Percentiles rank a stretch among this genome's conserved stretches.
phyloP scores from a whole-genome alignment of 1,140 invertebrate genomes.

The Pseudomyrmex pallidus region DNA sequence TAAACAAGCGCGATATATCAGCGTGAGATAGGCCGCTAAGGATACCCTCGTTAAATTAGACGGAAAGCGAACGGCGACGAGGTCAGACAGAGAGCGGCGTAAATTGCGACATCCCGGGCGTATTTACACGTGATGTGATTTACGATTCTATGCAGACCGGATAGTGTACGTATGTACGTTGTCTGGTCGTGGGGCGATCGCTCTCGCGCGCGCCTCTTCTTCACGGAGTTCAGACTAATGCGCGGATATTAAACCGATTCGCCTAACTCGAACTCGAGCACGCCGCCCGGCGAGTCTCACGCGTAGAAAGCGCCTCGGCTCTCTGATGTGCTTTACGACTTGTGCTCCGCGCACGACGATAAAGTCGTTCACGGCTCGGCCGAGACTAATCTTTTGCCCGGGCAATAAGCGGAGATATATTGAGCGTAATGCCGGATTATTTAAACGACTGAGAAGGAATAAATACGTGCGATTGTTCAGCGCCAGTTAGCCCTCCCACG shows the following conservation, averaged over 20 bases:
- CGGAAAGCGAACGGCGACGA: slow-evolving; percentile 22
- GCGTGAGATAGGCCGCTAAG: not conserved
- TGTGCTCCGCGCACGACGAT: slow-evolving; percentile 48
- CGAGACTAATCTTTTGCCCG: slow-evolving; percentile 41
- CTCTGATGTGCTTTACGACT: slow-evolving; percentile 41
- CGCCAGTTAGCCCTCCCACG: too few species aligned
- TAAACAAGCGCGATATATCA: slow-evolving; percentile 21
- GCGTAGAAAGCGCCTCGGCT: slow-evolving; percentile 50
- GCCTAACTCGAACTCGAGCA: slow-evolving; percentile 35
- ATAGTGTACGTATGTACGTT: not conserved
- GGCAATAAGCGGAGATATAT: slow-evolving; percentile 11
- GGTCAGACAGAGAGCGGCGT: slow-evolving; percentile 18
- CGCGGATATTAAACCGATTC: slow-evolving; percentile 57
- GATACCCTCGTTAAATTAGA: slow-evolving; percentile 51
- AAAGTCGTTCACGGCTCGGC: slow-evolving; percentile 55
- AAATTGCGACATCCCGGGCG: slow-evolving; percentile 25
- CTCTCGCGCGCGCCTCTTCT: slow-evolving; percentile 32
- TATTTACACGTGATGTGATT: slow-evolving; percentile 51
- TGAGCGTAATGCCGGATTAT: slow-evolving; percentile 39
- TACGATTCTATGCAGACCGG: slow-evolving; percentile 40
- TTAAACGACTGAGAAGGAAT: not conserved
- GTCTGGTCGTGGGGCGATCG: slow-evolving; percentile 11
- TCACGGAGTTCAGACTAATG: slow-evolving; percentile 46
- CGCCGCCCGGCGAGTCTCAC: not conserved
- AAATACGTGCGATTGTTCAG: slow-evolving; percentile 31